Base-by-base conservation (phyloP, 2,113 vertebrate genomes). In the Toxostoma redivivum region DNA sequence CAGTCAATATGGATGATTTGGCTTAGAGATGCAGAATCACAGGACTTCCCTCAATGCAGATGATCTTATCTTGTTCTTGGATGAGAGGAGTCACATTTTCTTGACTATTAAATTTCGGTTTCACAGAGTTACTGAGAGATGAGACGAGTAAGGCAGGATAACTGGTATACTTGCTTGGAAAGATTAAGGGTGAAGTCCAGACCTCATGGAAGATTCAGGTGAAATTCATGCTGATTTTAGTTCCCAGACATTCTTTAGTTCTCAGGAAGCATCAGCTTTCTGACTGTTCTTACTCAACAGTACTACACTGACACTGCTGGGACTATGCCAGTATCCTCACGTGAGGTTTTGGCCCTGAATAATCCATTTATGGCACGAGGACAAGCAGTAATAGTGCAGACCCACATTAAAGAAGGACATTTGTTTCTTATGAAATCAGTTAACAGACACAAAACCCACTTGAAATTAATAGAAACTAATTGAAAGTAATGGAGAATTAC, bases 401-500 rank as follows among this genome's bases (percentile, higher is more conserved):
- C 70, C 12, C 69, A 62, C 70, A 87, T 94, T 80, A 94, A 66
- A 86, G 48, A 42, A 83, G 33, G 86, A 89, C 76, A 65, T 95
- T 98, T 94, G 53, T 94, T 97, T 95, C 88, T 88, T 95, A 79
- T 84, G 73, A 97, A 97, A 97, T 96, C 90, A 94, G 92, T 93
- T 97, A 95, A 78, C 67, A 95, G 88, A 73, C 82, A 95, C 18
- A 51, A 91, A 97, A 94, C 22, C 30, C 62, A 80, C 93, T 61
- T 97, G 92, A 97, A 97, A 98, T 97, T 97, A 97, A 97, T 82
- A 93, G 96, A 97, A 97, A 93, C 77, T 98, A 98, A 97, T 97
- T 98, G 96, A 96, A 98, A 97, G 90, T 96, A 98, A 98, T 94
- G 95, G 94, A 84, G 81, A 97, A 98, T 97, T 97, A 98, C 97